Evolutionary conservation across 2,797 vertebrate genomes (phyloP).

Genomic region (Hippocampus kuda): DNA sequence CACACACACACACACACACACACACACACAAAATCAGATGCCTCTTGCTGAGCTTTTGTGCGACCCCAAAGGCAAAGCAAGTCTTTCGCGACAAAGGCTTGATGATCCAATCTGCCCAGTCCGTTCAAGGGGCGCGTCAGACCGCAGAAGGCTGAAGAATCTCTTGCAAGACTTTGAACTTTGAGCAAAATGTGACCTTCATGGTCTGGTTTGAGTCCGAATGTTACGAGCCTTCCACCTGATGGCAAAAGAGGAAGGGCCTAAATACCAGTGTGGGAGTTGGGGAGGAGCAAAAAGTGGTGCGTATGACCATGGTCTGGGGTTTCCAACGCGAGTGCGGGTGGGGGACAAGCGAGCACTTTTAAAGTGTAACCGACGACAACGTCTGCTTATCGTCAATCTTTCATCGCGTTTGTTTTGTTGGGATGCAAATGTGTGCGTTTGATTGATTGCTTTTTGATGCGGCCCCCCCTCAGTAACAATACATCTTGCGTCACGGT

Average conservation of each 20-base stretch:
- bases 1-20: too few species aligned
- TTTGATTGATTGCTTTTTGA: constrained; percentile 52
- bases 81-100: constrained; percentile 36
- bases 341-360: too few species aligned
- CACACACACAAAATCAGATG: constrained; percentile 1
- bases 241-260: too few species aligned
- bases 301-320: too few species aligned
- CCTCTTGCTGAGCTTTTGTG: constrained; percentile 28
- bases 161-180: neutral
- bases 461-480: constrained; percentile 30
- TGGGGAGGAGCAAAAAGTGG: too few species aligned
- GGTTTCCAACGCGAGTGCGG: too few species aligned
- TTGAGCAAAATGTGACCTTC: neutral
- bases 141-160: too few species aligned
- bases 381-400: constrained; percentile 49
- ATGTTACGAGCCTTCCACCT: too few species aligned
- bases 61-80: constrained; percentile 34
- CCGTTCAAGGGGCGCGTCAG: constrained; percentile 20
- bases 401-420: constrained; percentile 33
- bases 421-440: neutral
- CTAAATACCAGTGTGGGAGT: too few species aligned
- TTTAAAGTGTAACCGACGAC: constrained; percentile 42
- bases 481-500: constrained; percentile 52
- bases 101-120: constrained; percentile 46
- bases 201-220: too few species aligned